Base-by-base conservation (phyloP, 2,888 invertebrate species). In the Conus canariensis region DNA sequence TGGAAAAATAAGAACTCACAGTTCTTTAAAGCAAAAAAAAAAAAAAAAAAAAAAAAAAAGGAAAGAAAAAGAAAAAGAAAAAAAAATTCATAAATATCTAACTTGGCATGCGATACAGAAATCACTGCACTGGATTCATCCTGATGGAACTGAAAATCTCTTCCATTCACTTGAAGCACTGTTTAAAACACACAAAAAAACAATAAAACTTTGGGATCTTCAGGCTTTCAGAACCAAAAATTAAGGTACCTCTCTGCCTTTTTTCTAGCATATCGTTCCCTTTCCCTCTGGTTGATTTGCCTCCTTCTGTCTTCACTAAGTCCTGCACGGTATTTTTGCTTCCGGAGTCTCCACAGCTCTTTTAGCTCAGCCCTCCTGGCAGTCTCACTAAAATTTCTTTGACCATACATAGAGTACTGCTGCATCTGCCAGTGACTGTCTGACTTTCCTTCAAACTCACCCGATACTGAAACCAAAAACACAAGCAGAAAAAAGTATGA, bases 401-500 rank as follows among this genome's bases (percentile, higher is more conserved):
- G 60, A 60, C n/a, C 10, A 14, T 14, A 59, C 85, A 85, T 59
- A 59, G 14, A n/a, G 58, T 25, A 85, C 12, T 58, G 85, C 12
- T 59, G 85, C 58, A 16, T n/a, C 25, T 8, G 60, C 85, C 85
- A 85, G 60, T 60, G 59, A 60, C 25, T 85, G 14, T 60, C 25
- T 12, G 60, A 60, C 60, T 58, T n/a, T 60, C 60, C 25, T 60
- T 85, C 60, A 85, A 25, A 58, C 10, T n/a, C 85, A 60, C 60
- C 85, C 60, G 10, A 25, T 12, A 85, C 85, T 85, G 85, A 85
- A 85, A 85, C 58, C 59, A 83, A 85, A 85, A 58, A 45, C 60
- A 85, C 25, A 60, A 83, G 80, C 83, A 83, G 19, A 83, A 19
- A 45, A 19, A n/a, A 19, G 56, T 22, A 12, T 58, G 16, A 58